Evolutionary conservation across 2,797 vertebrate genomes (phyloP), one percentile per base, ranked within the genome.

Genomic region (Danio choprae): DNA sequence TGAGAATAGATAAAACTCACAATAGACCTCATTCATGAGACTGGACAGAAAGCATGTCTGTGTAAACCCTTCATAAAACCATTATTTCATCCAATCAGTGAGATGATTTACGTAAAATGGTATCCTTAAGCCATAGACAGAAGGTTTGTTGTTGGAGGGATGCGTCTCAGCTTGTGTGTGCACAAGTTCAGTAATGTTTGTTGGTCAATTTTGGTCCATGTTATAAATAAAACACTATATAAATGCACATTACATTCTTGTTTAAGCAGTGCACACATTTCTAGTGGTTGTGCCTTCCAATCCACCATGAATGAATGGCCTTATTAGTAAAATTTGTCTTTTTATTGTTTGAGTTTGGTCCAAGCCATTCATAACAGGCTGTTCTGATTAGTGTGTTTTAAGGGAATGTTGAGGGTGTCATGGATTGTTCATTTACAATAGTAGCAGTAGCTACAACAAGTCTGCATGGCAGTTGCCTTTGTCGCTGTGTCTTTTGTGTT

Each of bases 301-400:
- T 38, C 53, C 18, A 2, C 5, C 13, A 56, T 55, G 55, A 56
- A 56, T 22, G 11, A 12, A 4, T n/a, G 10, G 9, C 20, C 51
- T 56, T 36, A 44, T 20, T 16, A 13, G 62, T 46, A 44, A 53
- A 10, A 58, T 46, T 11, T 76, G 40, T 67, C 20, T 77, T 58
- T 58, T 58, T 58, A 77, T 7, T 16, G 41, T 53, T 58, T 60
- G 55, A 78, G 76, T n/a, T 51, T 71, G 77, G 67, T 79, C 77
- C 77, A 79, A 71, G 56, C 44, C 65, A 70, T 79, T 79, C 13
- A 51, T 62, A 60, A 60, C 67, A 62, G 76, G 53, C 56, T 70
- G 64, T 69, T 78, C 11, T 59, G 53, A 69, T 69, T 20, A 58
- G 62, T 9, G 3, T 73, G n/a, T 40, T 1, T 1, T 38, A 48